Conservation (phyloP, 2,113 vertebrate genomes). For the Megatriorchis doriae region DNA sequence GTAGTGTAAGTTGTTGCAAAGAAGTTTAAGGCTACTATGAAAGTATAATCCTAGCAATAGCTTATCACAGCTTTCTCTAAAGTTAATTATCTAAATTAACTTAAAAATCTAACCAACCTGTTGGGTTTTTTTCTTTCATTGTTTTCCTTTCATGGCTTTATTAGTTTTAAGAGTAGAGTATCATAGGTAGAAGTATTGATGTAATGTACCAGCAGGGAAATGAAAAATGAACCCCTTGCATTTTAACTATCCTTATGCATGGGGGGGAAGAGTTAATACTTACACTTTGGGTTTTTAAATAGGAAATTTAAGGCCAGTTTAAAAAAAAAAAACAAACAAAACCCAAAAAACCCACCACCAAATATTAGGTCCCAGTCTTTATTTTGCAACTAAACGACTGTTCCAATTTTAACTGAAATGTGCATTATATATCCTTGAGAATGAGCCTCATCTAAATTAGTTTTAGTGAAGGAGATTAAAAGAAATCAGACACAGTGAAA, state of each 20-base stretch:
- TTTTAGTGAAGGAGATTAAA: conserved; percentile 49
- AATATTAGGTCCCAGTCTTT: neutral
- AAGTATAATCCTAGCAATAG: neutral
- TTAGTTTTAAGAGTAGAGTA: neutral
- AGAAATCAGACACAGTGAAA: conserved; percentile 4
- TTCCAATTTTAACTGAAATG: neutral
- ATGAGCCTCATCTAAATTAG: neutral
- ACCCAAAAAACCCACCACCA: neutral
- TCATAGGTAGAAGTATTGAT: neutral
- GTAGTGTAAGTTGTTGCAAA: neutral
- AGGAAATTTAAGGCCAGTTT: conserved; percentile 11
- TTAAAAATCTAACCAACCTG: neutral
- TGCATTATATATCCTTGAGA: conserved; percentile 2
- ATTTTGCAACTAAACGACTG: neutral
- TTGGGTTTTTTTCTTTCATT: neutral
- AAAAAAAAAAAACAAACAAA: neutral
- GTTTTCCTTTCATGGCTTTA: neutral
- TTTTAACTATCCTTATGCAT: neutral
- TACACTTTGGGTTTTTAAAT: neutral
- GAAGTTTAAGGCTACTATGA: neutral
- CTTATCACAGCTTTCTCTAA: neutral
- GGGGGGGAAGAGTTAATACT: neutral
- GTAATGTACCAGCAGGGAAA: neutral
- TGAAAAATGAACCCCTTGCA: conserved; percentile 28
- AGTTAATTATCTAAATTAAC: neutral